These are phyloP conservation scores for Pandion haliaetus DNA, from an alignment of 2,113 vertebrate species.

Conservation along the genomic window DNA sequence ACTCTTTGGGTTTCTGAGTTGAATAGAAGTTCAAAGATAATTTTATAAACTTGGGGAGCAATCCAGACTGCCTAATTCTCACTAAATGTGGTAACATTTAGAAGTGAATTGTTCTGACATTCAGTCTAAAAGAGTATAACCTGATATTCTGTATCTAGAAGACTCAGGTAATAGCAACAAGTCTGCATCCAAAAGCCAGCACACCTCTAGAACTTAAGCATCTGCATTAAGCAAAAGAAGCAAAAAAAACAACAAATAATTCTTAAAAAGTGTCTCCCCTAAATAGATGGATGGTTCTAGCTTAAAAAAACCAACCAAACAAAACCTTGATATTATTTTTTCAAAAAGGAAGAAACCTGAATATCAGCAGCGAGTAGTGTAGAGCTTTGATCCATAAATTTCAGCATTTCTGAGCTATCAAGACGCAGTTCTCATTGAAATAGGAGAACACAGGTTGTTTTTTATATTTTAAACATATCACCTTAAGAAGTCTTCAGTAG, in stretches of 20 bases:
- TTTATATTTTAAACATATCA: not conserved
- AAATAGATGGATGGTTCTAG: not conserved
- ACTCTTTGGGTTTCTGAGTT: not conserved
- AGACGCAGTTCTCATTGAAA: not conserved
- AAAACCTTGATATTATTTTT: not conserved
- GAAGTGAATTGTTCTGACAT: not conserved
- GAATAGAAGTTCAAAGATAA: not conserved
- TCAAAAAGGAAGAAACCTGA: not conserved
- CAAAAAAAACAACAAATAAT: not conserved
- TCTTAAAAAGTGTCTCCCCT: not conserved
- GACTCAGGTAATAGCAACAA: not conserved
- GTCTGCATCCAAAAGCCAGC: not conserved
- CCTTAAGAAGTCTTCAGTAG: not conserved
- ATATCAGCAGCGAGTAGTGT: not conserved
- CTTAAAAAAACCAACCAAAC: not conserved
- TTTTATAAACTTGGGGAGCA: not conserved
- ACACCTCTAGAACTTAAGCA: not conserved
- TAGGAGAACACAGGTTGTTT: not conserved
- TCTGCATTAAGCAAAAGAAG: not conserved
- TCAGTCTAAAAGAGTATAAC: not conserved
- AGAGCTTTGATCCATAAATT: not conserved
- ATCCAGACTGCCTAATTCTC: not conserved
- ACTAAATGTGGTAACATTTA: not conserved
- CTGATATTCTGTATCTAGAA: not conserved
- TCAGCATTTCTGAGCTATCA: not conserved